Evolutionary conservation across 2,113 vertebrate species (phyloP).

Genomic region (Esox niger): DNA sequence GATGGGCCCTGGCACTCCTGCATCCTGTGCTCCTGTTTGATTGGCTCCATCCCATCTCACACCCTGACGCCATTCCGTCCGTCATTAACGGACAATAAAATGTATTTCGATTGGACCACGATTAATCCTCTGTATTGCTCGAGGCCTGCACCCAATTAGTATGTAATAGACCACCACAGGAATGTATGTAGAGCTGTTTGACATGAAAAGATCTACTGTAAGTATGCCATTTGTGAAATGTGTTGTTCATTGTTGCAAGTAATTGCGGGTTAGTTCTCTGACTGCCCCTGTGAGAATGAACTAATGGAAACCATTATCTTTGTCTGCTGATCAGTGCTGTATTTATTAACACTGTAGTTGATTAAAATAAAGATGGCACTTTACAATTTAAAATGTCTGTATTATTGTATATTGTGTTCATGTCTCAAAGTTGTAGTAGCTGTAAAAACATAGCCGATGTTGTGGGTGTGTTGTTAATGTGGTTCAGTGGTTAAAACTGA

Average conservation of each 20-base stretch:
- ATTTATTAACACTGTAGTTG: background rate
- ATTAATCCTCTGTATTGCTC: constrained; percentile 45
- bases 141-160: constrained; percentile 51
- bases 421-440: too few species aligned
- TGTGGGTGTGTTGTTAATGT: too few species aligned
- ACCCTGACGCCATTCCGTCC: constrained; percentile 53
- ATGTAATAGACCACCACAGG: constrained; percentile 55
- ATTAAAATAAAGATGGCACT: background rate
- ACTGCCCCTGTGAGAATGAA: constrained; percentile 32
- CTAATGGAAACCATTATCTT: constrained; percentile 59
- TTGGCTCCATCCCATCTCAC: constrained; percentile 31
- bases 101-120: constrained; percentile 51
- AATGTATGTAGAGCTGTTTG: constrained; percentile 49
- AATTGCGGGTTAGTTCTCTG: constrained; percentile 29
- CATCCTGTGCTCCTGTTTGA: constrained; percentile 23
- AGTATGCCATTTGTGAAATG: constrained; percentile 35
- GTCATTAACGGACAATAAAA: constrained; percentile 50
- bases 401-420: background rate
- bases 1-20: constrained; percentile 30
- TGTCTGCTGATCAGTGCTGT: constrained; percentile 10
- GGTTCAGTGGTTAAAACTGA: too few species aligned
- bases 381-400: background rate
- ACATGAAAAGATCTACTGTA: constrained; percentile 36
- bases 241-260: constrained; percentile 43
- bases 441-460: too few species aligned